Evolutionary conservation across 2,113 vertebrate species (phyloP).

Genomic region (Sarotherodon lohbergeri): DNA sequence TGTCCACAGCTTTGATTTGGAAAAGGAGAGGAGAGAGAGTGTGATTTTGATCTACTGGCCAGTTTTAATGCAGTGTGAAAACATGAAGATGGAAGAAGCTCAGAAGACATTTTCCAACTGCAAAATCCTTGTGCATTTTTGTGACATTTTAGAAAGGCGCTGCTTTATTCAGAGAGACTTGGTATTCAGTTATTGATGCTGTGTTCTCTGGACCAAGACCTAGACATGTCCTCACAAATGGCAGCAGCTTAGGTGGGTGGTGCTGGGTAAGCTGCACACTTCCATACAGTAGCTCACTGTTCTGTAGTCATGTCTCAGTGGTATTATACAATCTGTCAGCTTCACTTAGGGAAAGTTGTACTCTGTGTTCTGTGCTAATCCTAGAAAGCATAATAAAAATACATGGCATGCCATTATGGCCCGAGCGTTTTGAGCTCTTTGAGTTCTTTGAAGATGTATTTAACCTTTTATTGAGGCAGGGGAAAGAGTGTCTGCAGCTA

Average conservation of each 20-base stretch:
- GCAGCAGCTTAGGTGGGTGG: background rate
- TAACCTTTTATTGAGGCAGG: conserved; percentile 11
- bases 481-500: background rate
- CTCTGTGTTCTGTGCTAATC: conserved; percentile 15
- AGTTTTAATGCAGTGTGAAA: background rate
- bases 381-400: conserved; percentile 21
- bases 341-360: conserved; percentile 6
- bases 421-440: background rate
- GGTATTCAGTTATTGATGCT: conserved; percentile 26
- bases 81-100: background rate
- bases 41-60: background rate
- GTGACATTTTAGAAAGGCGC: background rate
- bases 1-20: background rate
- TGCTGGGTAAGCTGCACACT: conserved; percentile 1
- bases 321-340: conserved; percentile 28
- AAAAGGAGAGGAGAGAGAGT: background rate
- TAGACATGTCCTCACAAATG: conserved; percentile 15
- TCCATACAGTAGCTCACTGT: background rate
- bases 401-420: background rate
- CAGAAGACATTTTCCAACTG: background rate
- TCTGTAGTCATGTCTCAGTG: conserved; percentile 9
- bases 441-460: conserved; percentile 20
- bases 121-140: background rate
- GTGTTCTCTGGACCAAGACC: conserved; percentile 15
- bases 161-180: background rate